Percentiles rank a stretch among this genome's conserved stretches.
phyloP scores from a whole-genome alignment of 2,888 invertebrate genomes.

The Hydrotaea diabolus region DNA sequence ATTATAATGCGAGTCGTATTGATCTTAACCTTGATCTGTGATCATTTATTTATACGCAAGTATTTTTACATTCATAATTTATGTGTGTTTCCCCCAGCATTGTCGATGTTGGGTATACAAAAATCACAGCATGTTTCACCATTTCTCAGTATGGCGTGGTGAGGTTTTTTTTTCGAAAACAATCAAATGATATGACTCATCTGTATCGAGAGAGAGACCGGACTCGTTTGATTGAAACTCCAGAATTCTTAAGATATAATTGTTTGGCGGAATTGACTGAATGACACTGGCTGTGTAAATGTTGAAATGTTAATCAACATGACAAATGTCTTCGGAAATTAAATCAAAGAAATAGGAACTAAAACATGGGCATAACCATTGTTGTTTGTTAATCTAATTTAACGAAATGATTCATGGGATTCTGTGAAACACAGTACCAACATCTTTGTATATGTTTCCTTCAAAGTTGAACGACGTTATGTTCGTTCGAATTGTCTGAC shows the following conservation, averaged over 20 bases:
- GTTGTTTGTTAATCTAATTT: conserved; percentile 2
- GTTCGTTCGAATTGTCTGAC: neutral
- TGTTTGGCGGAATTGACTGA: too few species aligned
- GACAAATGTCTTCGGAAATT: neutral
- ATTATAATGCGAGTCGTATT: neutral
- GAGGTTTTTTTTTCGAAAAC: neutral
- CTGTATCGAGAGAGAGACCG: neutral
- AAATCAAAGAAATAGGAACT: conserved; percentile 11
- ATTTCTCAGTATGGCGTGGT: neutral
- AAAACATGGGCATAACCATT: neutral
- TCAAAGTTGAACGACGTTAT: neutral
- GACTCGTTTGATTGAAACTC: neutral
- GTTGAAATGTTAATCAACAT: neutral
- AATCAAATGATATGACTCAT: conserved; percentile 19
- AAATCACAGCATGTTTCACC: conserved; percentile 8
- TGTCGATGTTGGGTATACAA: neutral
- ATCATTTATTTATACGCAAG: neutral
- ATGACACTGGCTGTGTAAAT: neutral
- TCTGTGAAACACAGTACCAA: neutral
- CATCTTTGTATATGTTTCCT: neutral
- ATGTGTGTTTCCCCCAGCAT: neutral
- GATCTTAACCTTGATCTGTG: conserved; percentile 37
- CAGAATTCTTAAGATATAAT: neutral
- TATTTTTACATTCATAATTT: conserved; percentile 19
- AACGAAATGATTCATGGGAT: neutral